Evolutionary conservation across 2,113 vertebrate species (phyloP).

Genomic region (Ciconia boyciana): DNA sequence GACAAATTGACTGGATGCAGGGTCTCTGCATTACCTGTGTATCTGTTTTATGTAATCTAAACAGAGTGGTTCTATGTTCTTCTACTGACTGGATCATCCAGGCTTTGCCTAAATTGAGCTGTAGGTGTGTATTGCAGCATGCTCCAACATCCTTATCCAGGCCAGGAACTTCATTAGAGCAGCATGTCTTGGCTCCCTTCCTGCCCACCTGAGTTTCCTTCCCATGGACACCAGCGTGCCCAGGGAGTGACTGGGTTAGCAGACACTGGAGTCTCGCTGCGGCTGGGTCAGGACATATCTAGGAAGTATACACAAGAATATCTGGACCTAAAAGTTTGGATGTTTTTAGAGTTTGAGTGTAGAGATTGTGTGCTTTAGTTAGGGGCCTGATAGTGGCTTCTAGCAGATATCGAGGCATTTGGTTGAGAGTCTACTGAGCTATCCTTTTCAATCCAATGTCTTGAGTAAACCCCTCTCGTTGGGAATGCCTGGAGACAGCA

Average conservation of each 20-base stretch:
- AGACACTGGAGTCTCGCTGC: fast-evolving
- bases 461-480: background rate
- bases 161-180: background rate
- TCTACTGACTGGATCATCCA: background rate
- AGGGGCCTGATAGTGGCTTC: background rate
- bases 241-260: background rate
- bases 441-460: background rate
- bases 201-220: background rate
- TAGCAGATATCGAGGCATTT: background rate
- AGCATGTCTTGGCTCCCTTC: background rate
- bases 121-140: background rate
- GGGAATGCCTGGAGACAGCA: background rate
- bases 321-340: background rate
- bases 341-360: background rate
- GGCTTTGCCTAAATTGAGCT: background rate
- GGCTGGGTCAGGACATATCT: background rate
- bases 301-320: background rate
- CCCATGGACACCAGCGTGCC: fast-evolving
- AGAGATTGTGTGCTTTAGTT: background rate
- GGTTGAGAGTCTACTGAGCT: background rate
- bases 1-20: background rate
- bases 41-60: background rate
- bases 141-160: background rate
- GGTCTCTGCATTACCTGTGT: background rate
- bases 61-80: background rate